phyloP scores from a whole-genome alignment of 2,888 invertebrate species.

The Lagria hirta region DNA sequence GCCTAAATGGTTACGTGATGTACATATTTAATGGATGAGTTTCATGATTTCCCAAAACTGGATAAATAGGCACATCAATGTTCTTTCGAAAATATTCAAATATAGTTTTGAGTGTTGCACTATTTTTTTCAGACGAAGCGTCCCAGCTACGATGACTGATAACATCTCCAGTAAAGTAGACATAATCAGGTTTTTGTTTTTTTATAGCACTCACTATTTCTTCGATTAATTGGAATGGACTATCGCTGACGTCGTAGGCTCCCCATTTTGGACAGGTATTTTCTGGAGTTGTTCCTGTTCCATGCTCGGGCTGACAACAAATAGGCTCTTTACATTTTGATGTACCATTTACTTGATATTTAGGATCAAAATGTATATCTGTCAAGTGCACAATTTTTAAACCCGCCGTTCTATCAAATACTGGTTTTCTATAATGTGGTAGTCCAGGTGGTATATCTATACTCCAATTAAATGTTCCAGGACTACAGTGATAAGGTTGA shows the following conservation, averaged over 20 bases:
- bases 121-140: constrained; percentile 67
- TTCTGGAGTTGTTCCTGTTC: constrained; percentile 52
- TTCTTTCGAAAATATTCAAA: constrained; percentile 49
- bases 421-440: constrained; percentile 15
- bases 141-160: constrained; percentile 88
- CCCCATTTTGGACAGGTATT: constrained; percentile 76
- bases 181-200: constrained; percentile 57
- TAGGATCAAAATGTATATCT: constrained; percentile 79
- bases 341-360: constrained; percentile 67
- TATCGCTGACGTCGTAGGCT: constrained; percentile 76
- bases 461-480: constrained; percentile 33
- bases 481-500: constrained; percentile 51
- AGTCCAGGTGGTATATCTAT: constrained; percentile 36
- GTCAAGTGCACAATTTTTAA: constrained; percentile 65
- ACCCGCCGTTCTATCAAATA: constrained; percentile 1
- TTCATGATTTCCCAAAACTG: constrained; percentile 71
- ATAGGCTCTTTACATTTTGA: constrained; percentile 74
- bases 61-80: constrained; percentile 60
- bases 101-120: constrained; percentile 59
- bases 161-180: constrained; percentile 86
- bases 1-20: constrained; percentile 60
- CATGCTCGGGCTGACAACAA: constrained; percentile 72
- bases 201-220: constrained; percentile 59
- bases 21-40: constrained; percentile 78
- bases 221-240: constrained; percentile 67